phyloP scores from a whole-genome alignment of 2,888 invertebrate genomes.

The Mythimna loreyi region DNA sequence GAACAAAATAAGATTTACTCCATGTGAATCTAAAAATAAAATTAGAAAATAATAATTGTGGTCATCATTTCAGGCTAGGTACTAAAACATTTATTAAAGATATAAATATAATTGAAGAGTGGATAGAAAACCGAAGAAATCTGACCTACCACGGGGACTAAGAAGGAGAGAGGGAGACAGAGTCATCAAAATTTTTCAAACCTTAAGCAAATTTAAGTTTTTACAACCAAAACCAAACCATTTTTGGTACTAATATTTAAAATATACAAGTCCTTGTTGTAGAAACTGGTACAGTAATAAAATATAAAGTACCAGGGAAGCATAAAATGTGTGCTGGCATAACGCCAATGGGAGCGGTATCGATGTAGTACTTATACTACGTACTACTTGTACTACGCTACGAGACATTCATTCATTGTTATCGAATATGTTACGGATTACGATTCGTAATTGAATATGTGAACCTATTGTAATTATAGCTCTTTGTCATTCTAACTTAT shows the following conservation, averaged over 20 bases:
- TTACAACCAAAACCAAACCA: conserved; percentile 1
- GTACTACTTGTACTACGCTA: conserved; percentile 32
- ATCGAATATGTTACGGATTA: conserved; percentile 53
- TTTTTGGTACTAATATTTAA: background rate
- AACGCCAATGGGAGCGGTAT: conserved; percentile 63
- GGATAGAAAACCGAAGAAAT: background rate
- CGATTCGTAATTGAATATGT: conserved; percentile 26
- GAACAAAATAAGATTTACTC: background rate
- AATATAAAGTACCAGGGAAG: conserved; percentile 64
- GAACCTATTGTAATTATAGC: conserved; percentile 7
- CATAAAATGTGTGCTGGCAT: conserved; percentile 68
- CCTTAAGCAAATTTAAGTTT: background rate
- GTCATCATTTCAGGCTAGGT: background rate
- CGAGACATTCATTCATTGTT: conserved; percentile 67
- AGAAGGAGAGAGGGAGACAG: background rate
- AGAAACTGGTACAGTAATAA: conserved; percentile 46
- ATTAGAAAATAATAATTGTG: no score
- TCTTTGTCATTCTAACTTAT: conserved; percentile 25
- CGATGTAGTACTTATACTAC: conserved; percentile 52
- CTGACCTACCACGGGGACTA: no score
- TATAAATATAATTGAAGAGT: background rate
- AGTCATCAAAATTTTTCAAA: background rate
- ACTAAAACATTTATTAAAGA: background rate
- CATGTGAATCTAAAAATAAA: conserved; percentile 7
- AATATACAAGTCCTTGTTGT: conserved; percentile 21